phyloP scores from a whole-genome alignment of 2,113 vertebrate species.

The Heteronetta atricapilla region DNA sequence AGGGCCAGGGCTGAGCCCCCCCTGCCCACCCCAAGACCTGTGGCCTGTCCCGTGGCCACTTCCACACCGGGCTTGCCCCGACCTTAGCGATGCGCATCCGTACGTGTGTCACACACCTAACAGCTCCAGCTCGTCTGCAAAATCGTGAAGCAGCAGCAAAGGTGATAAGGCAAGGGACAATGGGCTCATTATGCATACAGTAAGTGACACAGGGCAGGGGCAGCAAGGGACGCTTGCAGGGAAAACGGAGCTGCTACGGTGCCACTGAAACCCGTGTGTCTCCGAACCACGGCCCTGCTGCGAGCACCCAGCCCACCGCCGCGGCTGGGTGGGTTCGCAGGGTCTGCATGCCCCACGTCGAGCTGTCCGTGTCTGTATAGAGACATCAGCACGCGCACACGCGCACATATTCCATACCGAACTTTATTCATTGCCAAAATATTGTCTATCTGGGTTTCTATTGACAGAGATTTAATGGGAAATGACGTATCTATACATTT shows the following conservation, averaged over 20 bases:
- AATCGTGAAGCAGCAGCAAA: rapidly evolving
- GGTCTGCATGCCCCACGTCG: rapidly evolving
- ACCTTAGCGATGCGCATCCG: rapidly evolving
- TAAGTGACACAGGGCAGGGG: background rate
- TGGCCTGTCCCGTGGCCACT: no score
- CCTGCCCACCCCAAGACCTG: no score
- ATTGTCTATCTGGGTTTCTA: rapidly evolving
- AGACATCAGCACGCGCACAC: background rate
- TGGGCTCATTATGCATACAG: background rate
- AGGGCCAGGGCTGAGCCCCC: no score
- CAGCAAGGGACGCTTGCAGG: rapidly evolving
- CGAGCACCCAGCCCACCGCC: rapidly evolving
- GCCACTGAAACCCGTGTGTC: rapidly evolving
- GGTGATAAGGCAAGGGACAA: background rate
- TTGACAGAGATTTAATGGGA: background rate
- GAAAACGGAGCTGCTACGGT: rapidly evolving
- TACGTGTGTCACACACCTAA: rapidly evolving
- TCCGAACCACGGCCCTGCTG: rapidly evolving
- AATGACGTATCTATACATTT: background rate
- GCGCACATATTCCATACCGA: rapidly evolving
- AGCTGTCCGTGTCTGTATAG: background rate
- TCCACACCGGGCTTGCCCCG: background rate
- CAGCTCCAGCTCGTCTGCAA: rapidly evolving
- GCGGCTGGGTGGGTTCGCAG: rapidly evolving
- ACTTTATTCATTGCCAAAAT: background rate